Conservation (phyloP, 2,888 invertebrate genomes). For the Drosophila longiperda region DNA sequence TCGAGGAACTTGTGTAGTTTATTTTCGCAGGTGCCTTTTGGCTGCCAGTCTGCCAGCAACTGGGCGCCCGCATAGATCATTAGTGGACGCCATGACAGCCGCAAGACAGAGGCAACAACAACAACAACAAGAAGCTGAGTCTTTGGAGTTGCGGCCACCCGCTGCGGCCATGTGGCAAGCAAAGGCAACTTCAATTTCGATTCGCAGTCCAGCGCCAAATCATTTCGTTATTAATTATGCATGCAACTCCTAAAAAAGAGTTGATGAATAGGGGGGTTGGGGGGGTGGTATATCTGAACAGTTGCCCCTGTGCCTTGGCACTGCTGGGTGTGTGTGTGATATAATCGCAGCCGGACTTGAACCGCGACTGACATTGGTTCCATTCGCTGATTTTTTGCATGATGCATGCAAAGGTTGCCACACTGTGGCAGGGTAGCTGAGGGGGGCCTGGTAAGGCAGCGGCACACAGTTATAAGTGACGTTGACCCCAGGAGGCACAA, state of each 20-base stretch:
- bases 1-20: slow-evolving; percentile 50
- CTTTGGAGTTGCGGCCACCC: slow-evolving; percentile 39
- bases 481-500: slow-evolving; percentile 46
- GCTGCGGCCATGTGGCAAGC: slow-evolving; percentile 39
- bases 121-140: slow-evolving; percentile 36
- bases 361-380: slow-evolving; percentile 73
- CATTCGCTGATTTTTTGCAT: slow-evolving; percentile 68
- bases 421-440: background rate
- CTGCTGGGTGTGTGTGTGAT: slow-evolving; percentile 36
- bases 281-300: slow-evolving; percentile 17
- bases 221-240: slow-evolving; percentile 67
- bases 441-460: background rate
- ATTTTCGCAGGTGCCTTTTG: slow-evolving; percentile 64
- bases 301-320: slow-evolving; percentile 32
- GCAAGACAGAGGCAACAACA: slow-evolving; percentile 34
- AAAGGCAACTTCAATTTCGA: slow-evolving; percentile 31
- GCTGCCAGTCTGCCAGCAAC: slow-evolving; percentile 41
- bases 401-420: slow-evolving; percentile 60
- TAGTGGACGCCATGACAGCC: slow-evolving; percentile 61
- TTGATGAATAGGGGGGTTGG: background rate
- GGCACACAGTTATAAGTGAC: slow-evolving; percentile 24
- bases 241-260: slow-evolving; percentile 38
- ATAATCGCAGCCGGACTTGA: slow-evolving; percentile 66
- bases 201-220: slow-evolving; percentile 40
- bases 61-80: slow-evolving; percentile 71